Evolutionary conservation across 2,113 vertebrate genomes (phyloP), one percentile per base, ranked within the genome.

Genomic region (Coracopsis vasa): DNA sequence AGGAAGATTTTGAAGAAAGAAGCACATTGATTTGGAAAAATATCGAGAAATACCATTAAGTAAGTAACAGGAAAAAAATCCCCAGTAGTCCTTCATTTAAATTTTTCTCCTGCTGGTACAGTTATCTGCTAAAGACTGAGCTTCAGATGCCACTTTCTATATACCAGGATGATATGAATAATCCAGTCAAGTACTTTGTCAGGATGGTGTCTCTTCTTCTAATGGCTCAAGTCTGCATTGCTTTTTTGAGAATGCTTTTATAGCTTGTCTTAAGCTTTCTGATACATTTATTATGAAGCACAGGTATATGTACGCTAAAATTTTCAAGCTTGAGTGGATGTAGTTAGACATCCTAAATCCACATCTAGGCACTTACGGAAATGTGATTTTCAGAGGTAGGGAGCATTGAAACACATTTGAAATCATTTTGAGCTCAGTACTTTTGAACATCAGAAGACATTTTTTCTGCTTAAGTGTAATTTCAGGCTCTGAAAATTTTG

Each of bases 241-340:
- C 61, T 86, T 92, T 95, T 84, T 75, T 67, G 44, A 89, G 89
- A 74, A 81, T 41, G 80, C 80, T 94, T 94, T 94, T 87, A 94
- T 79, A 89, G 83, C 92, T 89, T 86, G 53, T 88, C 80, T 92
- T 80, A 86, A 92, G 50, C 69, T 92, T 95, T 94, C 80, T 74
- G 77, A 71, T 94, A 67, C 89, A 94, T 95, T 92, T 95, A 91
- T 95, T 91, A 94, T 29, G 77, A 91, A 92, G 89, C 73, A 81
- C 51, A 84, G 86, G 91, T 95, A 91, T 65, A 96, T 29, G 58
- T 31, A 86, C 58, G 71, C n/a, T 96, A 94, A 91, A 92, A 84
- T 89, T 96, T 91, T 92, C 80, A 91, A 89, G 80, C 83, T 78
- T 86, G 83, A 92, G 35, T 70, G 65, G 66, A 84, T 95, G 56